A percentile compares a stretch with the other conserved stretches of the same genome.
phyloP scores from a whole-genome alignment of 2,888 invertebrate genomes.

The Stenchaetothrips biformis region DNA sequence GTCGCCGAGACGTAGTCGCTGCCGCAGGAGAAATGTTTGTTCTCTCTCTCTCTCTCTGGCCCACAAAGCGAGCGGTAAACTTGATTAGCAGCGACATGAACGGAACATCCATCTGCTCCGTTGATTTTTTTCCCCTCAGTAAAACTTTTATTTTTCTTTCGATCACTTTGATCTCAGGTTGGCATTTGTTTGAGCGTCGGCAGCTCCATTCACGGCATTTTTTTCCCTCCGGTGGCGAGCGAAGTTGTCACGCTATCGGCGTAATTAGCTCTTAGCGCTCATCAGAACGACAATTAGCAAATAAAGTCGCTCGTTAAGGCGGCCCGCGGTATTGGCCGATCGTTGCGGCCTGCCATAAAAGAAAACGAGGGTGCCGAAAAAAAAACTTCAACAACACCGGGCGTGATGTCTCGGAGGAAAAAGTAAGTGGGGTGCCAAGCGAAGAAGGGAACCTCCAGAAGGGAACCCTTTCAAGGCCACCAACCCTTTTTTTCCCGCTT shows the following conservation, averaged over 20 bases:
- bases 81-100: too few species aligned
- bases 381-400: neutral
- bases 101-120: too few species aligned
- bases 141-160: too few species aligned
- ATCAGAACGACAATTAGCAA: slow-evolving; percentile 3
- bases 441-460: neutral
- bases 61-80: too few species aligned
- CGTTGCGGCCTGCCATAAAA: neutral
- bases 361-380: neutral
- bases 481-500: too few species aligned
- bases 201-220: neutral
- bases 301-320: slow-evolving; percentile 10
- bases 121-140: too few species aligned
- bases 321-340: neutral
- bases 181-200: too few species aligned
- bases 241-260: neutral
- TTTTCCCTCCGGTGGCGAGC: neutral
- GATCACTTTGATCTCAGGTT: too few species aligned
- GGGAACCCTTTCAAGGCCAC: too few species aligned
- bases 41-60: too few species aligned
- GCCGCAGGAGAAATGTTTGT: too few species aligned
- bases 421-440: neutral
- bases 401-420: neutral
- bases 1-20: too few species aligned
- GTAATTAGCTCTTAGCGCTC: slow-evolving; percentile 14